Percentiles rank a stretch among this genome's conserved stretches.
Conservation (phyloP, 1,140 invertebrate species). For the Periplaneta americana region DNA sequence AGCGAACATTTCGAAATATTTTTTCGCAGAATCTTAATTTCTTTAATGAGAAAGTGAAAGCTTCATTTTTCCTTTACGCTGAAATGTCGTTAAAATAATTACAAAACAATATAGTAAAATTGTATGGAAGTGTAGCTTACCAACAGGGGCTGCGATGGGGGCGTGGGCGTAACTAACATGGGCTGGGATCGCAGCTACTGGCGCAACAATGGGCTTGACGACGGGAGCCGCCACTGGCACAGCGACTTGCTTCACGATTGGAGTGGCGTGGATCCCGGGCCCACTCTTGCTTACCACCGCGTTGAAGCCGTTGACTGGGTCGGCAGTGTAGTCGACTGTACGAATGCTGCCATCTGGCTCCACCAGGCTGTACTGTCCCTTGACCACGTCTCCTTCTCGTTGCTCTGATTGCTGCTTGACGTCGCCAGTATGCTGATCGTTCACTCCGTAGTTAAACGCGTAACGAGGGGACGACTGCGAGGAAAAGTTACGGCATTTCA, state of each 20-base stretch:
- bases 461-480: constrained; percentile 34
- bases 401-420: constrained; percentile 57
- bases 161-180: not conserved
- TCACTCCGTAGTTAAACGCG: constrained; percentile 44
- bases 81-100: too few species aligned
- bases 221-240: constrained; percentile 22
- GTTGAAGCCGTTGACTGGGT: constrained; percentile 24
- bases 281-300: constrained; percentile 23
- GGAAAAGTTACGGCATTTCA: not conserved
- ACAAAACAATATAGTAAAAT: too few species aligned
- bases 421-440: constrained; percentile 53
- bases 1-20: too few species aligned
- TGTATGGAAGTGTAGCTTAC: not conserved
- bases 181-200: constrained; percentile 20
- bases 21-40: too few species aligned
- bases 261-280: constrained; percentile 28
- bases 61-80: too few species aligned
- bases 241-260: constrained; percentile 27
- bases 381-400: constrained; percentile 34
- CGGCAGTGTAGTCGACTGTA: constrained; percentile 19
- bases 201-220: constrained; percentile 32
- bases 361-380: constrained; percentile 21
- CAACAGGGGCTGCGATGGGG: not conserved
- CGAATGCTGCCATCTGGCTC: constrained; percentile 27
- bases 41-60: too few species aligned